A percentile compares a stretch with the other conserved stretches of the same genome.
These are phyloP conservation scores for Drosophila fungiperda DNA, from an alignment of 2,888 invertebrate species.

Conservation along the genomic window DNA sequence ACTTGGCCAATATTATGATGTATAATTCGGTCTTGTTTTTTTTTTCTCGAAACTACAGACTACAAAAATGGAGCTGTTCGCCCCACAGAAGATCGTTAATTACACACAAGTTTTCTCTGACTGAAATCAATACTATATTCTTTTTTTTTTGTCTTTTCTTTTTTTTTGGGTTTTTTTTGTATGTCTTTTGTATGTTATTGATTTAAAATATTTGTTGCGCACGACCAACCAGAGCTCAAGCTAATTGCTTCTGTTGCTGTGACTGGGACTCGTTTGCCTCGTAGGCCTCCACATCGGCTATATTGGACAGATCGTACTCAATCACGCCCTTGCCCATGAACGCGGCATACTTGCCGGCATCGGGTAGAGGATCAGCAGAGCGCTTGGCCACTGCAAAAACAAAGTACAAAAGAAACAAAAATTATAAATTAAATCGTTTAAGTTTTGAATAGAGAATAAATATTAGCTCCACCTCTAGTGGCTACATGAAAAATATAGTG, in stretches of 20 bases:
- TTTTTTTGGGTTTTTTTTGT: conserved; percentile 8
- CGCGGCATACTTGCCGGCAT: conserved; percentile 89
- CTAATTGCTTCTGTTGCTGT: conserved; percentile 33
- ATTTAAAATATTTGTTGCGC: conserved; percentile 52
- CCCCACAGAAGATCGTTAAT: conserved; percentile 46
- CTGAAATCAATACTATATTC: conserved; percentile 64
- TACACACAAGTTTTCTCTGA: conserved; percentile 28
- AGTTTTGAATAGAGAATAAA: neutral
- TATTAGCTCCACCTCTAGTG: neutral
- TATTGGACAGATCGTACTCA: conserved; percentile 90
- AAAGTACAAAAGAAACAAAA: conserved; percentile 1
- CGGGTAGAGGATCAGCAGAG: conserved; percentile 83
- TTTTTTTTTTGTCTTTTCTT: conserved; percentile 35
- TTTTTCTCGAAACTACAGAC: conserved; percentile 56
- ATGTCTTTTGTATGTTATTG: conserved; percentile 26
- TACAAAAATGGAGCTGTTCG: conserved; percentile 58
- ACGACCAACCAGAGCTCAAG: conserved; percentile 40
- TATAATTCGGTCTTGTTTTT: conserved; percentile 23
- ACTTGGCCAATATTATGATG: conserved; percentile 41
- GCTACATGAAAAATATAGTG: neutral
- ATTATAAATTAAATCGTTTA: neutral
- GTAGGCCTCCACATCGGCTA: conserved; percentile 87
- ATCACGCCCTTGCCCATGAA: conserved; percentile 91
- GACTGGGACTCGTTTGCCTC: conserved; percentile 61
- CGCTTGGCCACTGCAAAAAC: conserved; percentile 87